phyloP scores from a whole-genome alignment of 2,888 invertebrate species.

The Petrophora chlorosata region DNA sequence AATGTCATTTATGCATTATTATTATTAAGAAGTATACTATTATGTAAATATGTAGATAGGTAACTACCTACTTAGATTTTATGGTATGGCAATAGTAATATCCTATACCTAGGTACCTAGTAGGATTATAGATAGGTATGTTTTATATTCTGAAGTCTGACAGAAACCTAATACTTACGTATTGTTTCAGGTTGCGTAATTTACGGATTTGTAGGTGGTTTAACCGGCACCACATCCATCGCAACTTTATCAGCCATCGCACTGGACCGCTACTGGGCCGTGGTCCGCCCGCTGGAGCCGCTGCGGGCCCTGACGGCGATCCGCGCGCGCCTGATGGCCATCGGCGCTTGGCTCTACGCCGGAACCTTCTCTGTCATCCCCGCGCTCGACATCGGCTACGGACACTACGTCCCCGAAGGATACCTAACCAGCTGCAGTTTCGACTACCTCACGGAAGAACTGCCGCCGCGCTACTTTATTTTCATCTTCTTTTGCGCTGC shows the following conservation, averaged over 20 bases:
- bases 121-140: too few species aligned
- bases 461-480: constrained; percentile 86
- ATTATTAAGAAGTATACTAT: too few species aligned
- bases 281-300: constrained; percentile 90
- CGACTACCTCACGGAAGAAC: constrained; percentile 90
- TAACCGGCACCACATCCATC: constrained; percentile 92
- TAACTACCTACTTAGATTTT: too few species aligned
- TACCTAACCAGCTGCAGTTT: constrained; percentile 93
- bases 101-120: too few species aligned
- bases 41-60: too few species aligned
- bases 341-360: constrained; percentile 90
- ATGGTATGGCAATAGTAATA: too few species aligned
- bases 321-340: constrained; percentile 84
- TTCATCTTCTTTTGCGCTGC: constrained; percentile 89
- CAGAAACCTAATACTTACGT: background rate
- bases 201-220: constrained; percentile 91
- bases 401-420: constrained; percentile 92
- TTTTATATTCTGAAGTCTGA: background rate
- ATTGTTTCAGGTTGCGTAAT: constrained; percentile 87
- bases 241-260: constrained; percentile 91
- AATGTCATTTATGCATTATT: too few species aligned
- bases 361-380: constrained; percentile 88
- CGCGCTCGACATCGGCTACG: constrained; percentile 87
- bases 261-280: constrained; percentile 91
- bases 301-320: constrained; percentile 84